Evolutionary conservation across 2,113 vertebrate species (phyloP).

Genomic region (Gymnorhina tibicen): DNA sequence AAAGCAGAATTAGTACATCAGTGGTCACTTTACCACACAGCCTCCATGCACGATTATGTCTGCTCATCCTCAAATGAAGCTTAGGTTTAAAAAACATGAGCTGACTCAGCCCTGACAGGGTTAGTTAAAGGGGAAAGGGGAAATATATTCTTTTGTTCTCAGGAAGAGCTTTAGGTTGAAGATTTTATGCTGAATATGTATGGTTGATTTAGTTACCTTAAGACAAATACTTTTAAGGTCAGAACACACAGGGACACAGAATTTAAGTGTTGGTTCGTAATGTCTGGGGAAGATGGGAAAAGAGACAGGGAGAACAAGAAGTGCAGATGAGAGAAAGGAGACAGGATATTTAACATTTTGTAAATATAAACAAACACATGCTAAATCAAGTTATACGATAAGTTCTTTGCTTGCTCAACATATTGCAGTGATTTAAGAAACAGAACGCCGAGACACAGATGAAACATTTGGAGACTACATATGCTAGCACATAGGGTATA

Average conservation of each 20-base stretch:
- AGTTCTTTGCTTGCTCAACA: constrained; percentile 27
- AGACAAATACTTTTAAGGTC: not conserved
- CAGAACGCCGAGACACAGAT: constrained; percentile 9
- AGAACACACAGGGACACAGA: not conserved
- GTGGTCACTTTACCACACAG: not conserved
- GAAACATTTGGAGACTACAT: constrained; percentile 56
- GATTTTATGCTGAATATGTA: not conserved
- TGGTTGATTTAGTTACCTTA: not conserved
- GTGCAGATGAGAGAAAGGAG: not conserved
- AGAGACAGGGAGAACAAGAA: not conserved
- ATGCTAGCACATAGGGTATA: constrained; percentile 16
- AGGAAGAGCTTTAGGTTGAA: not conserved
- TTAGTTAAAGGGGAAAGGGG: not conserved
- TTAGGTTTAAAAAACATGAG: not conserved
- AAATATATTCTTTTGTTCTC: not conserved
- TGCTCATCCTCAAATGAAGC: not conserved
- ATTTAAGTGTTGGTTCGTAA: not conserved
- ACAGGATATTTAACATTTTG: constrained; percentile 24
- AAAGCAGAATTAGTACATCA: not conserved
- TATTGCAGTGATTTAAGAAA: constrained; percentile 53
- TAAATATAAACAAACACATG: constrained; percentile 17
- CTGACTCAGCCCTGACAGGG: not conserved
- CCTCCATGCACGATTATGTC: not conserved
- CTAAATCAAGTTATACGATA: not conserved
- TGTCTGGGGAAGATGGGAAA: not conserved